These are phyloP conservation scores for Tipula vernalis DNA, from an alignment of 2,888 invertebrate species.

Conservation along the genomic window DNA sequence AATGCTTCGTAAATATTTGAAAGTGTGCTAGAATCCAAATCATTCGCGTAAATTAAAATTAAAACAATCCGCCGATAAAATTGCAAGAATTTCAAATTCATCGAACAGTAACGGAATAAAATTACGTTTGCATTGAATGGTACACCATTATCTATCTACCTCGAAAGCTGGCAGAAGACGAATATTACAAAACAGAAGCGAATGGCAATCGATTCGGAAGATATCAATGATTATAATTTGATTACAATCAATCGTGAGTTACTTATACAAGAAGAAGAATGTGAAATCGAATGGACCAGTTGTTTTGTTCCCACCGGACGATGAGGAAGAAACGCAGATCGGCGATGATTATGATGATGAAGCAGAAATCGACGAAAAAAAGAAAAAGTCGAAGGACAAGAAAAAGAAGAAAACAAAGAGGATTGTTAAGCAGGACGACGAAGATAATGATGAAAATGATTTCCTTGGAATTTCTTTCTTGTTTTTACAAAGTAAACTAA, in stretches of 20 bases:
- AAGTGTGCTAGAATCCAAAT: conserved; percentile 65
- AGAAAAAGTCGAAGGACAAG: conserved; percentile 32
- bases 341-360: conserved; percentile 23
- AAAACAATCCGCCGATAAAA: conserved; percentile 74
- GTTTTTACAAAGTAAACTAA: no score
- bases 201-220: conserved; percentile 56
- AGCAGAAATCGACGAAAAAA: conserved; percentile 26
- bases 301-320: conserved; percentile 60
- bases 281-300: conserved; percentile 39
- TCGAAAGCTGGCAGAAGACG: conserved; percentile 59
- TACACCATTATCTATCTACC: conserved; percentile 61
- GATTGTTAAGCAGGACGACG: conserved; percentile 19
- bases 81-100: conserved; percentile 65
- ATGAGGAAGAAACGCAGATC: conserved; percentile 43
- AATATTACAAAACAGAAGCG: conserved; percentile 60
- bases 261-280: conserved; percentile 23
- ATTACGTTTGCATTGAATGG: conserved; percentile 55
- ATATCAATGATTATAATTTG: conserved; percentile 52
- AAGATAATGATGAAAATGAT: conserved; percentile 25
- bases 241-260: conserved; percentile 36
- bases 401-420: conserved; percentile 32
- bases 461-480: no score
- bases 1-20: conserved; percentile 69
- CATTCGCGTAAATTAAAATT: conserved; percentile 76
- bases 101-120: conserved; percentile 61